Conservation (phyloP, 1,140 invertebrate genomes). For the Drosophila repleta region DNA sequence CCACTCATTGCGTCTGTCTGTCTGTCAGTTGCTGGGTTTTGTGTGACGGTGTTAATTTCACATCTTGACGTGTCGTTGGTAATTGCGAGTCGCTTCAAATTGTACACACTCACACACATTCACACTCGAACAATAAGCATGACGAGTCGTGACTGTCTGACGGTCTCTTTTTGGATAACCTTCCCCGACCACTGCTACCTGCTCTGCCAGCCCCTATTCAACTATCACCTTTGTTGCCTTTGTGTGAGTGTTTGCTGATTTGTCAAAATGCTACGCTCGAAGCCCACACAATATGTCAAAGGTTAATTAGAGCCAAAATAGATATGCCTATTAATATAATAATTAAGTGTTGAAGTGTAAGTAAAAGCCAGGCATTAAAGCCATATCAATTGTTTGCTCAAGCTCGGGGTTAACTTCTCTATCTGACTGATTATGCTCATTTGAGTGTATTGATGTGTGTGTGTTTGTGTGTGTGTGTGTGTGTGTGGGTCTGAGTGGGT, state of each 20-base stretch:
- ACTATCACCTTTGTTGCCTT: conserved; percentile 53
- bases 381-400: conserved; percentile 29
- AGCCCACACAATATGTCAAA: conserved; percentile 56
- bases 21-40: conserved; percentile 47
- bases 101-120: conserved; percentile 54
- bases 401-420: conserved; percentile 7
- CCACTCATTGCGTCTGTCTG: conserved; percentile 24
- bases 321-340: conserved; percentile 77
- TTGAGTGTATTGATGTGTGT: not conserved
- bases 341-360: conserved; percentile 74
- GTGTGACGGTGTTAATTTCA: conserved; percentile 82
- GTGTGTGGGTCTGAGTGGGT: not conserved
- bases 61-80: conserved; percentile 82
- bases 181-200: not conserved
- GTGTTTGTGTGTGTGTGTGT: not conserved
- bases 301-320: conserved; percentile 78
- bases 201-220: conserved; percentile 29
- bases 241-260: conserved; percentile 59
- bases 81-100: conserved; percentile 79
- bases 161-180: conserved; percentile 38
- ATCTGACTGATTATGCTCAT: not conserved
- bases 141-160: conserved; percentile 69
- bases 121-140: conserved; percentile 34
- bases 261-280: conserved; percentile 62
- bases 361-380: conserved; percentile 37